phyloP scores from a whole-genome alignment of 2,797 vertebrate species.

The Hippocampus kuda region DNA sequence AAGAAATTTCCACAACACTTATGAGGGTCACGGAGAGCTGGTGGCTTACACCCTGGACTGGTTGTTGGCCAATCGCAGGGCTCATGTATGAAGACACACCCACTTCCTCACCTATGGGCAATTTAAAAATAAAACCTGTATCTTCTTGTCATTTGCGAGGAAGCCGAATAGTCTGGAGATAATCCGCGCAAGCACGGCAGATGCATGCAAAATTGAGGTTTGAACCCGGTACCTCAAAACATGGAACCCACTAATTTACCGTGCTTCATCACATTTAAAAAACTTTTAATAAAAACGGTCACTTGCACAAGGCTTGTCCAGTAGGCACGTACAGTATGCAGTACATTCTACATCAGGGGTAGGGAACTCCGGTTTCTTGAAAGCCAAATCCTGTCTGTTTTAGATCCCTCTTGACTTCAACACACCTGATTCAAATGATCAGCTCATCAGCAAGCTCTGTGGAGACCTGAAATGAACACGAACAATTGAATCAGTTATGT shows the following conservation, averaged over 20 bases:
- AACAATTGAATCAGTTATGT: no score
- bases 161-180: neutral
- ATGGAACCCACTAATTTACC: neutral
- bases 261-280: neutral
- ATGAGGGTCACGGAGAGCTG: neutral
- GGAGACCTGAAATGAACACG: no score
- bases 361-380: no score
- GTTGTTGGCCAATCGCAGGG: no score
- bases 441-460: no score
- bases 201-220: neutral
- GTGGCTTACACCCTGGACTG: no score
- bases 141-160: neutral
- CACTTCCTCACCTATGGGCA: no score
- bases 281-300: neutral
- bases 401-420: no score
- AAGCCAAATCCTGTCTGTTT: no score
- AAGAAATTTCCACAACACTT: no score
- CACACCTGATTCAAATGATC: no score
- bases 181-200: neutral
- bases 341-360: constrained; percentile 10
- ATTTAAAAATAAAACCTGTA: neutral
- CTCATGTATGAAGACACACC: no score
- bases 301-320: constrained; percentile 24
- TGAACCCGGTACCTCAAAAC: neutral
- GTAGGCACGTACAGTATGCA: constrained; percentile 39